phyloP scores from a whole-genome alignment of 2,888 invertebrate genomes.

The Ophioninae sp. region DNA sequence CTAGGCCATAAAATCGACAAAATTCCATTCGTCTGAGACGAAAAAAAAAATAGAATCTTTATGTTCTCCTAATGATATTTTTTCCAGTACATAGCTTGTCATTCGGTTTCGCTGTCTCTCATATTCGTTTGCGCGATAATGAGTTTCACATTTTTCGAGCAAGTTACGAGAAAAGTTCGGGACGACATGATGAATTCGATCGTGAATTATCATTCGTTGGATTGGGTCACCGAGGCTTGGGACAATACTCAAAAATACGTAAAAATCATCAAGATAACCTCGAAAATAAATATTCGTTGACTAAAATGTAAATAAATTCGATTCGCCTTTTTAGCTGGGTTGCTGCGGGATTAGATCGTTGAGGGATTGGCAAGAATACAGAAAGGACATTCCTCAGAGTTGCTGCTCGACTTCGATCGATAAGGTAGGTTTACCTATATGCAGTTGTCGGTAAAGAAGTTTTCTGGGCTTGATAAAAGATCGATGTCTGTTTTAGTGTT shows the following conservation, averaged over 20 bases:
- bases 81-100: conserved; percentile 69
- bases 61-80: no score
- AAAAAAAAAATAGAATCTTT: not conserved
- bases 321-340: conserved; percentile 64
- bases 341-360: conserved; percentile 73
- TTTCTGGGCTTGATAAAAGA: not conserved
- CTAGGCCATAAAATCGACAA: not conserved
- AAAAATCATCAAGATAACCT: conserved; percentile 45
- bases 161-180: conserved; percentile 67
- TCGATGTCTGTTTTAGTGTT: conserved; percentile 66
- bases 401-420: conserved; percentile 69
- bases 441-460: not conserved
- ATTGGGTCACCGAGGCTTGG: conserved; percentile 71
- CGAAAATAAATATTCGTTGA: not conserved
- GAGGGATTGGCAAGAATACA: conserved; percentile 70
- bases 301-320: not conserved
- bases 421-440: conserved; percentile 61
- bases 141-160: conserved; percentile 71
- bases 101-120: conserved; percentile 63
- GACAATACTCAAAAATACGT: conserved; percentile 74
- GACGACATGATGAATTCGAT: conserved; percentile 70
- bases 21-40: not conserved
- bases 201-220: conserved; percentile 66
- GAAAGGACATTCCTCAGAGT: conserved; percentile 70
- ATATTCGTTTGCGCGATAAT: conserved; percentile 69